phyloP scores from a whole-genome alignment of 2,113 vertebrate genomes.

The Rhombomys opimus region DNA sequence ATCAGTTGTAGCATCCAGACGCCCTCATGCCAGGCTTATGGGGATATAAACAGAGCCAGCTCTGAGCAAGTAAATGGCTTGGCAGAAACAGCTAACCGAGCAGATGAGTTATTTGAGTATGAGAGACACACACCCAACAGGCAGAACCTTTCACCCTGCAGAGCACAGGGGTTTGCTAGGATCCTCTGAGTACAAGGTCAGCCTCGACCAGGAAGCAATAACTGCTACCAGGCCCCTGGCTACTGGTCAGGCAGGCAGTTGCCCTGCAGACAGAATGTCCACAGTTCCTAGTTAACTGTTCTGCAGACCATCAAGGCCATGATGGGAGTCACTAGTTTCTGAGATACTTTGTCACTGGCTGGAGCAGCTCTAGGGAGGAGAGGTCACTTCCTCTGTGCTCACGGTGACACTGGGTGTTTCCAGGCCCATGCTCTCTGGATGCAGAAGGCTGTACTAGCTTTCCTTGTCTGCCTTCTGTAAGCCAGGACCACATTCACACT shows the following conservation, averaged over 20 bases:
- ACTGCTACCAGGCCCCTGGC: too few relatives aligned
- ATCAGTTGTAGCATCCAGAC: neutral
- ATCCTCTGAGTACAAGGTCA: neutral
- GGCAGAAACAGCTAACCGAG: neutral
- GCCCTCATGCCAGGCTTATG: neutral
- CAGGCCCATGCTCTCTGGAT: neutral
- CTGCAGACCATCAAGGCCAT: neutral
- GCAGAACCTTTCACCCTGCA: neutral
- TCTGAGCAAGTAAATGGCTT: neutral
- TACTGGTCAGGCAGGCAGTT: neutral
- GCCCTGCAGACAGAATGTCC: too few relatives aligned
- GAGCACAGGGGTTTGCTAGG: neutral
- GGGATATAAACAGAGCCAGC: neutral
- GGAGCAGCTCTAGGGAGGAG: neutral
- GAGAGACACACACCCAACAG: neutral
- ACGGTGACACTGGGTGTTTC: neutral
- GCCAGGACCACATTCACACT: neutral
- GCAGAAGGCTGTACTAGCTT: neutral
- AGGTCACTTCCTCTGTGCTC: neutral
- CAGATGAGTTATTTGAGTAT: neutral
- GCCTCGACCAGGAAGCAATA: neutral
- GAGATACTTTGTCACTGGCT: neutral
- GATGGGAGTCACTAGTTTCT: neutral
- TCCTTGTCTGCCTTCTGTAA: neutral
- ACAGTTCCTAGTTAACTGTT: neutral